These are phyloP conservation scores for Eulemur macaco DNA, from an alignment of 2,113 vertebrate species.

Conservation along the genomic window DNA sequence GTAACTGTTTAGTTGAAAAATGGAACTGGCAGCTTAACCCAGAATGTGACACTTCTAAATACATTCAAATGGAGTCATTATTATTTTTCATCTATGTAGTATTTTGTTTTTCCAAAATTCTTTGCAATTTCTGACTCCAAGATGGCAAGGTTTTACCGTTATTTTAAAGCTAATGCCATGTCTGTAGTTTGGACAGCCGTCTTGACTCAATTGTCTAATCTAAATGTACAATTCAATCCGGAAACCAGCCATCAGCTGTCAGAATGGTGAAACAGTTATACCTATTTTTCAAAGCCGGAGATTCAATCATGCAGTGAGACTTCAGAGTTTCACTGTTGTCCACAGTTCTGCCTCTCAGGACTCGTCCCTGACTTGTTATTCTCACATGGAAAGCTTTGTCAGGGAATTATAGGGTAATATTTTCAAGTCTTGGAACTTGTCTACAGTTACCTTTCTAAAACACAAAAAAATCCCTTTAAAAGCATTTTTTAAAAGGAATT, in stretches of 20 bases:
- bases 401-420: slow-evolving; percentile 21
- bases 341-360: neutral
- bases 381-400: slow-evolving; percentile 49
- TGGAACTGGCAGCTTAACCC: slow-evolving; percentile 21
- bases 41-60: slow-evolving; percentile 31
- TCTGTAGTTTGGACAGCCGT: neutral
- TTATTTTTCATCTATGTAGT: neutral
- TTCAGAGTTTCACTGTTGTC: neutral
- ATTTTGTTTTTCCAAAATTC: slow-evolving; percentile 48
- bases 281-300: slow-evolving; percentile 3
- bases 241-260: slow-evolving; percentile 32
- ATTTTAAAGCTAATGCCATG: neutral
- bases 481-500: neutral
- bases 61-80: neutral
- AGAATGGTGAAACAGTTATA: slow-evolving; percentile 17
- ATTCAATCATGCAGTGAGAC: neutral
- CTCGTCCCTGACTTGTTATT: neutral
- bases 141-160: neutral
- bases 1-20: slow-evolving; percentile 53
- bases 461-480: slow-evolving; percentile 28
- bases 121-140: neutral
- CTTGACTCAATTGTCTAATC: neutral
- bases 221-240: neutral
- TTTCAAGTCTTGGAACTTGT: slow-evolving; percentile 55
- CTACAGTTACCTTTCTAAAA: slow-evolving; percentile 60